phyloP scores from a whole-genome alignment of 2,888 invertebrate species.

The Xylocampa areola region DNA sequence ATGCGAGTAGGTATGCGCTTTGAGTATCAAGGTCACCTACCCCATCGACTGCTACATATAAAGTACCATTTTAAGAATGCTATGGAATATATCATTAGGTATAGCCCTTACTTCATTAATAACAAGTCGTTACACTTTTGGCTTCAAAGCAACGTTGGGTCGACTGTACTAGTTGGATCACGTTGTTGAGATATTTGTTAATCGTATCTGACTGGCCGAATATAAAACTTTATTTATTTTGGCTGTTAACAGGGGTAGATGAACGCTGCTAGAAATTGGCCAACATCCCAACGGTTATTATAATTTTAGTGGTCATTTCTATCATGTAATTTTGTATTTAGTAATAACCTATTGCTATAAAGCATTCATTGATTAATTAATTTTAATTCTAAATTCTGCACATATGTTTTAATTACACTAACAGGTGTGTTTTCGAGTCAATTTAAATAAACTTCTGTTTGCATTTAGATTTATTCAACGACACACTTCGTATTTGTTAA shows the following conservation, averaged over 20 bases:
- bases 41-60: constrained; percentile 11
- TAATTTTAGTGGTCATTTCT: constrained; percentile 69
- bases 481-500: constrained; percentile 38
- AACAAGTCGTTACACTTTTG: constrained; percentile 46
- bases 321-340: constrained; percentile 61
- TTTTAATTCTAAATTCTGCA: constrained; percentile 43
- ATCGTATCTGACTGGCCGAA: constrained; percentile 47
- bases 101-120: constrained; percentile 32
- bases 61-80: constrained; percentile 10
- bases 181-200: constrained; percentile 47
- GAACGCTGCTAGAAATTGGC: constrained; percentile 68
- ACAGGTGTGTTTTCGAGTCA: constrained; percentile 49
- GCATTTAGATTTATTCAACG: constrained; percentile 50
- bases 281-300: constrained; percentile 73
- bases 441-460: constrained; percentile 47
- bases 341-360: constrained; percentile 34
- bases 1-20: background rate
- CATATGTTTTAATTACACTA: constrained; percentile 40
- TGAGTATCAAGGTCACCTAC: too few species aligned
- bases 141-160: constrained; percentile 27
- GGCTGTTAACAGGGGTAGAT: constrained; percentile 70
- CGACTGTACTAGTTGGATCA: constrained; percentile 39
- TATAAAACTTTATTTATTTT: constrained; percentile 73
- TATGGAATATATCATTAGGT: constrained; percentile 14
- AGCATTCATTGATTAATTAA: constrained; percentile 28